Evolutionary conservation across 2,888 invertebrate genomes (phyloP), one percentile per base, ranked within the genome.

Genomic region (Cerastis leucographa): DNA sequence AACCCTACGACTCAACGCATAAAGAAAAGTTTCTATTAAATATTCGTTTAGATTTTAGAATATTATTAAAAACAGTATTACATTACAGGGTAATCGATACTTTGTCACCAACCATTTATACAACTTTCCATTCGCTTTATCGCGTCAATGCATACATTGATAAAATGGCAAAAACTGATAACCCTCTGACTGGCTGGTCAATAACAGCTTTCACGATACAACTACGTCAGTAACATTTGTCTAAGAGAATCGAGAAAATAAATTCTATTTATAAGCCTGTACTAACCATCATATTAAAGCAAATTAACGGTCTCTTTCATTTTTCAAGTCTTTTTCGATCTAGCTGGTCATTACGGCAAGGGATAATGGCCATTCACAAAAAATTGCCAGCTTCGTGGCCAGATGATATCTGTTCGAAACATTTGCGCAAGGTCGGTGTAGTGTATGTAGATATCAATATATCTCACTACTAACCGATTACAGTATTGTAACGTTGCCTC

Each of bases 81-180:
- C 29, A 54, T 2, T 71, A 7, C 22, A 62, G 25, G 25, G 46
- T 66, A 75, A 78, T 87, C 40, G 62, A 65, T 73, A 72, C 66
- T 72, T 76, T 69, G 68, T 76, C 69, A 73, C 75, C 62, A 44
- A 70, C 68, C 25, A 70, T 80, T 77, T 76, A 79, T 67, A 81
- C 46, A 85, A 85, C 76, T 89, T 86, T 86, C 81, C 88, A 85
- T 86, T 82, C 71, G 71, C 35, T 51, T 85, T 89, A 88, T 87
- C 88, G 62, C 54, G 29, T 56, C 71, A 81, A 59, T 75, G 73
- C 80, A 78, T 76, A 78, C 65, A 66, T 74, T 79, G 89, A 89
- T 87, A 89, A 83, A 76, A 78, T 75, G 70, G 77, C 70, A 78
- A 83, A 86, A 75, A 59, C 73, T 80, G 88, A 88, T 89, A 89